Evolutionary conservation across 2,888 invertebrate genomes (phyloP).

Genomic region (Eristalis arbustorum): DNA sequence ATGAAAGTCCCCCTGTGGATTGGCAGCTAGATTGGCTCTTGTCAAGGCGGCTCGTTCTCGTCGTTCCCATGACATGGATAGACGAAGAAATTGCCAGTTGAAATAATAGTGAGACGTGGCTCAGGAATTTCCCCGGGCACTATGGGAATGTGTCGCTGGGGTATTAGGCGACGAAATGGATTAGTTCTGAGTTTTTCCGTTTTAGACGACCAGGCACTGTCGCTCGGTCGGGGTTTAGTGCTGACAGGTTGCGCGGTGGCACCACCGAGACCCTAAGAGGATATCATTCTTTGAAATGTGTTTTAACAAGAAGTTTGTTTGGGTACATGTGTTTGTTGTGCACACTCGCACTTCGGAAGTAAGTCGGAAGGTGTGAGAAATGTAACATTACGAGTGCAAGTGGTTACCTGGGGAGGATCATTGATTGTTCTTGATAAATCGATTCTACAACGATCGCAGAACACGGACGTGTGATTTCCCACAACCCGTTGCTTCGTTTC

Average conservation of each 20-base stretch:
- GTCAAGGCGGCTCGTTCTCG: constrained; percentile 17
- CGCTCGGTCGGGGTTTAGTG: background rate
- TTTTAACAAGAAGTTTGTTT: background rate
- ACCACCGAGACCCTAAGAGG: background rate
- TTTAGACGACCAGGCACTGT: background rate
- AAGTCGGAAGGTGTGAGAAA: background rate
- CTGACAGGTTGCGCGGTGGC: constrained; percentile 13
- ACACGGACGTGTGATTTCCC: no score
- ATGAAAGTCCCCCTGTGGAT: constrained; percentile 38
- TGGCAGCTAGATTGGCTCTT: background rate
- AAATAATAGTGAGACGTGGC: constrained; percentile 35
- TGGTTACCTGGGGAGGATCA: background rate
- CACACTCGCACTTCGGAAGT: background rate
- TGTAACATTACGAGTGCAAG: background rate
- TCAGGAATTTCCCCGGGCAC: constrained; percentile 41
- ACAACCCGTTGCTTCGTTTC: no score
- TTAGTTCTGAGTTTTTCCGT: constrained; percentile 25
- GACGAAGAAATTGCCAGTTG: constrained; percentile 19
- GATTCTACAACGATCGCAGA: no score
- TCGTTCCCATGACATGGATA: constrained; percentile 30
- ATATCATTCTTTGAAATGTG: background rate
- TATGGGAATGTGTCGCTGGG: constrained; percentile 52
- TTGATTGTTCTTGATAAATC: no score
- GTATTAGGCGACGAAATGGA: constrained; percentile 38
- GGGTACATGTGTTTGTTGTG: background rate